Evolutionary conservation across 2,888 invertebrate species (phyloP), one percentile per base, ranked within the genome.

Genomic region (Seira musarum): DNA sequence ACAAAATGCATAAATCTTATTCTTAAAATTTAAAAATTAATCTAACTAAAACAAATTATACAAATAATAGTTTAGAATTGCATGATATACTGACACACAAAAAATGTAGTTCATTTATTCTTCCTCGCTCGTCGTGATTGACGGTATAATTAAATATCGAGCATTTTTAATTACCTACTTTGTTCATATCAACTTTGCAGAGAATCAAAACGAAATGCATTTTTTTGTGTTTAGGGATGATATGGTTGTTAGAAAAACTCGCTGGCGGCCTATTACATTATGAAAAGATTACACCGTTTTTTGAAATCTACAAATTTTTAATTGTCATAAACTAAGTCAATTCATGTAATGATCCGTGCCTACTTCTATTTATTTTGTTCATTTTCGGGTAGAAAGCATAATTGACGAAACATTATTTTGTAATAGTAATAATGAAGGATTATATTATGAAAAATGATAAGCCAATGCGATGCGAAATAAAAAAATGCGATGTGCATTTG

Each of bases 281-380:
- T n/a, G n/a, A 2, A 49, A 49, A n/a, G 49, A 49, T 49, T 49
- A 67, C 64, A 68, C 76, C 68, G 53, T 76, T 76, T 49, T 49
- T n/a, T 76, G 69, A 61, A 63, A 70, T 71, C 71, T 66, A 78
- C 78, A 78, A 78, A 78, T 78, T 78, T 78, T 78, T 78, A 78
- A 78, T 78, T 78, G 22, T 65, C 70, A 78, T 78, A 65, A 78
- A 78, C 78, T 78, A 78, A 78, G 78, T 78, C 78, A 78, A 71
- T 71, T 67, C 66, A 71, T 72, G 71, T 72, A 71, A 78, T 78
- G 71, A 49, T 49, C 49, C 66, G 78, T 78, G 78, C 78, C 78
- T 78, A 78, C 70, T 78, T 67, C 65, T 78, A 78, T 78, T 78
- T 78, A 78, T 78, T 78, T 78, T 78, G 78, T 78, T 78, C 78